phyloP scores from a whole-genome alignment of 1,140 invertebrate species.

The Drosophila dunni region DNA sequence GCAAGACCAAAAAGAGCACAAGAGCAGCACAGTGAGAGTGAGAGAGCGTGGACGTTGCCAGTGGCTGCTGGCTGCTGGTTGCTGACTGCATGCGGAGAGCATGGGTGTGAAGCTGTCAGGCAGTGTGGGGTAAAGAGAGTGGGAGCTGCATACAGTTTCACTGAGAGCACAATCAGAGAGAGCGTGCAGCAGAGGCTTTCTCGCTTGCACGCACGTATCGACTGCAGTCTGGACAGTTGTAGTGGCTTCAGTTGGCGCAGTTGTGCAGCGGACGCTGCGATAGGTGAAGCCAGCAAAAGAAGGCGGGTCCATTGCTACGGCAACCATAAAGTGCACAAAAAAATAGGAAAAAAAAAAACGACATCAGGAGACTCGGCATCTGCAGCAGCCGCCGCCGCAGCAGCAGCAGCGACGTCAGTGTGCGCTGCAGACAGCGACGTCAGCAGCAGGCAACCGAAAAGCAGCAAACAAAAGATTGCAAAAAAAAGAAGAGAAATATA shows the following conservation, averaged over 20 bases:
- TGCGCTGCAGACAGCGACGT: conserved; percentile 13
- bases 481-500: conserved; percentile 14
- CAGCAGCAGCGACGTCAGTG: conserved; percentile 37
- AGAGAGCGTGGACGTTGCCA: conserved; percentile 6
- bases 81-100: conserved; percentile 11
- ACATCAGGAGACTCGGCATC: conserved; percentile 21
- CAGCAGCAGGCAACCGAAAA: conserved; percentile 29
- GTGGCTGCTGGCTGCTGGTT: neutral
- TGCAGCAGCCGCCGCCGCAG: conserved; percentile 19
- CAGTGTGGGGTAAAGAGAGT: conserved; percentile 17
- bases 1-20: neutral
- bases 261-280: conserved; percentile 65
- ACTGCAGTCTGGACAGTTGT: conserved; percentile 49
- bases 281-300: conserved; percentile 75
- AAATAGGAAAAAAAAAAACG: conserved; percentile 29
- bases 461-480: conserved; percentile 20
- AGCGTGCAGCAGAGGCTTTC: conserved; percentile 17
- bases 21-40: conserved; percentile 6
- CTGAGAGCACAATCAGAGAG: conserved; percentile 32
- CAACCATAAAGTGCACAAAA: conserved; percentile 68
- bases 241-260: conserved; percentile 25
- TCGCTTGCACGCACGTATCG: conserved; percentile 37
- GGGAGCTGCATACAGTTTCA: neutral
- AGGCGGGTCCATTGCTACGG: conserved; percentile 78
- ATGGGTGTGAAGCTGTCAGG: neutral